Evolutionary conservation across 1,140 invertebrate species (phyloP), one percentile per base, ranked within the genome.

Genomic region (Asbolus verrucosus): DNA sequence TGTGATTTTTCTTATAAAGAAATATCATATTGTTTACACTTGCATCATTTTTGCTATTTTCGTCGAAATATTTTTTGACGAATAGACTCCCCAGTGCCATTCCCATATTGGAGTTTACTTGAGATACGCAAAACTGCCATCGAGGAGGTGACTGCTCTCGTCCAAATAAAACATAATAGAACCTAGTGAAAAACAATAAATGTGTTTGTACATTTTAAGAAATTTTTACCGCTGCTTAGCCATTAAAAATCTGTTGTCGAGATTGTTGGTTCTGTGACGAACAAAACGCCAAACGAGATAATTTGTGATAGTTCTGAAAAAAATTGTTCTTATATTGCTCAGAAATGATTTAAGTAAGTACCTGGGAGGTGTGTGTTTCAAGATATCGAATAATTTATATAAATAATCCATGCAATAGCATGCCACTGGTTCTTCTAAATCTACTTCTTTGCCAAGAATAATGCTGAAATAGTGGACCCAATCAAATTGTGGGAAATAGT

Each of bases 251-350:
- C 92, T 84, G 76, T 91, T 88, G 70, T 94, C 94, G 63, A 96
- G 84, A 81, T 95, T 95, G 76, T 92, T 93, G 8, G 95, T 89
- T 71, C 94, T 84, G 78, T 94, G 92, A 68, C 92, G 87, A 21
- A 96, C 90, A 75, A 96, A 94, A 71, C 94, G 84, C 94, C 94
- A 96, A 8, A 96, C 81, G 43, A 95, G 75, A 82, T 95, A 92
- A 83, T 94, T 92, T 21, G 91, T 84, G 71, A 94, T 77, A 72
- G 85, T 82, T 82, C 78, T 46, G 83, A 80, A 73, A 84, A 80
- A 14, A 60, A 21, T 66, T 67, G 3, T 50, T 11, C 3, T 0
- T 68, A 41, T 15, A 80, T 81, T 27, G 87, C 77, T 6, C 82
- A 80, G 18, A 81, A 75, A 43, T 87, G 77, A 21, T 67, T 14